Percentiles rank a stretch among this genome's conserved stretches.
Evolutionary conservation across 2,113 vertebrate genomes (phyloP).

Genomic region (Callithrix jacchus): DNA sequence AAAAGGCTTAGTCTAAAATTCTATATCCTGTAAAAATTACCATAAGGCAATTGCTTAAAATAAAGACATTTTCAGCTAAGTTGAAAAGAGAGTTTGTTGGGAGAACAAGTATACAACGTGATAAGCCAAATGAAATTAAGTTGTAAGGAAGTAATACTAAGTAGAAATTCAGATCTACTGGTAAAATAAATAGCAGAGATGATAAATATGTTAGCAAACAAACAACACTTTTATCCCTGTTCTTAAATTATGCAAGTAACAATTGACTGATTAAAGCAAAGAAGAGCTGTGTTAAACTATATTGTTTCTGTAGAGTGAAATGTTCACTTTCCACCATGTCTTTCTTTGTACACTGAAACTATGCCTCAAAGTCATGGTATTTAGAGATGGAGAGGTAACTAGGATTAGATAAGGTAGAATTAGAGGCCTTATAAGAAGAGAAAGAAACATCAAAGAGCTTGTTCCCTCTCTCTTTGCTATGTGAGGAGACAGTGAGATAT

Average conservation of each 20-base stretch:
- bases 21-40: neutral
- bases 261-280: neutral
- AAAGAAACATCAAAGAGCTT: neutral
- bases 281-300: neutral
- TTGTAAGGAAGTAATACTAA: neutral
- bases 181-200: neutral
- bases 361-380: neutral
- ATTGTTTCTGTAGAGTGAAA: neutral
- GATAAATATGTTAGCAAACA: neutral
- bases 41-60: neutral
- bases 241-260: neutral
- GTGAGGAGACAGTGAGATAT: too few species aligned
- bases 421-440: neutral
- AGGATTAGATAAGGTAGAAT: neutral
- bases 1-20: neutral
- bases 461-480: neutral
- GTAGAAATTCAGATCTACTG: neutral
- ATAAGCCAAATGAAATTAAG: neutral
- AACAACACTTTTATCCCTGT: neutral
- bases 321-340: too few species aligned
- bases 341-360: neutral
- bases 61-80: neutral
- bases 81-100: neutral
- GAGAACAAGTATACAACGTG: neutral
- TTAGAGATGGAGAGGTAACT: neutral